phyloP scores from a whole-genome alignment of 2,888 invertebrate species.

The Spialia ferax region DNA sequence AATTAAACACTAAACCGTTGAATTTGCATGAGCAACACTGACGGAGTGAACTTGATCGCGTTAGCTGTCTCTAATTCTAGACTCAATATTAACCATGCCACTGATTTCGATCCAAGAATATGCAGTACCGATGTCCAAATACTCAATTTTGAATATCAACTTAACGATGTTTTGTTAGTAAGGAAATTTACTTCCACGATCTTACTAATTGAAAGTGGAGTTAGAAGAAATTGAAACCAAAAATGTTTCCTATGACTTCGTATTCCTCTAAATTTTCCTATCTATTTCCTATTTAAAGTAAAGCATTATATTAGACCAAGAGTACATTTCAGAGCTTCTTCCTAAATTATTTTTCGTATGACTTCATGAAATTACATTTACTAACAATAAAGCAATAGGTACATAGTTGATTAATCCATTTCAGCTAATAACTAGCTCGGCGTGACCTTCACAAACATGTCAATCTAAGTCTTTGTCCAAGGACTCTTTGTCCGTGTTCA shows the following conservation, averaged over 20 bases:
- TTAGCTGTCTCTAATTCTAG: conserved; percentile 12
- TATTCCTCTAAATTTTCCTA: too few species aligned
- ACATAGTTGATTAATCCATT: not conserved
- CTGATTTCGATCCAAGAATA: not conserved
- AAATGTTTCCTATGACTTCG: too few species aligned
- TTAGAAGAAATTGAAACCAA: too few species aligned
- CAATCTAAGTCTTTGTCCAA: not conserved
- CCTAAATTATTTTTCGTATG: too few species aligned
- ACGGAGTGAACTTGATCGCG: conserved; percentile 32
- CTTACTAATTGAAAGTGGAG: too few species aligned
- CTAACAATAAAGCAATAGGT: too few species aligned
- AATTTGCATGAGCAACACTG: conserved; percentile 33
- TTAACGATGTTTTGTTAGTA: not conserved
- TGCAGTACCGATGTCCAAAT: not conserved
- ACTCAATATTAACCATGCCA: conserved; percentile 21
- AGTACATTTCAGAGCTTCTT: too few species aligned
- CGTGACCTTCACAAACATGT: conserved; percentile 9
- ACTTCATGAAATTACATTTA: too few species aligned
- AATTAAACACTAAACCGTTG: conserved; percentile 39
- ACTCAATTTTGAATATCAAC: not conserved
- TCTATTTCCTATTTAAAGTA: too few species aligned
- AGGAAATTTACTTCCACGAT: not conserved
- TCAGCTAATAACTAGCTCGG: conserved; percentile 1
- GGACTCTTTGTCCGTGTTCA: conserved; percentile 17
- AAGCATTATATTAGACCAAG: too few species aligned